Evolutionary conservation across 2,797 vertebrate genomes (phyloP).

Genomic region (Peromyscus aztecus): DNA sequence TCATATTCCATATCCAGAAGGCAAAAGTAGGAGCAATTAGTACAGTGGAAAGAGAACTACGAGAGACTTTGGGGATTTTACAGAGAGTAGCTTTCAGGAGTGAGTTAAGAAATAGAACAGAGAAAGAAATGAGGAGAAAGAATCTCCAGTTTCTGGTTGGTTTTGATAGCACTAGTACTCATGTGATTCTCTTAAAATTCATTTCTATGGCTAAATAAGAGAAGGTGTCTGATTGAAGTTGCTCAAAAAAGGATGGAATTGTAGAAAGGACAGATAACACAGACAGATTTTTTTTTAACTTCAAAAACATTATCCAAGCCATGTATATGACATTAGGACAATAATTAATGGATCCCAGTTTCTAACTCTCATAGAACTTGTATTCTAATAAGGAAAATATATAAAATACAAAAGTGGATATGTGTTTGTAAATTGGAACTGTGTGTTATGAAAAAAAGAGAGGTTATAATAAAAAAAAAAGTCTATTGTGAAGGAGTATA

Average conservation of each 20-base stretch:
- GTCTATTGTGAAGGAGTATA: not conserved
- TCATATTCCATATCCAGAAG: not conserved
- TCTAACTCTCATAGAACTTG: not conserved
- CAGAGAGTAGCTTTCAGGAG: not conserved
- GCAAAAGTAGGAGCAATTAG: not conserved
- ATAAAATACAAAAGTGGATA: slow-evolving; percentile 2
- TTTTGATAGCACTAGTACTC: not conserved
- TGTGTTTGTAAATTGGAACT: slow-evolving; percentile 10
- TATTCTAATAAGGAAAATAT: not conserved
- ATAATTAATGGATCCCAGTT: not conserved
- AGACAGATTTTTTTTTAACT: not conserved
- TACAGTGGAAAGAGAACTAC: not conserved
- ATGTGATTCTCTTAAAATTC: not conserved
- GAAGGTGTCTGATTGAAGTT: not conserved
- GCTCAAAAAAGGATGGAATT: not conserved
- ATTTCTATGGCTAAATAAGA: not conserved
- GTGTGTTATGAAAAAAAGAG: not conserved
- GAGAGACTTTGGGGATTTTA: not conserved
- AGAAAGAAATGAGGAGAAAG: no score
- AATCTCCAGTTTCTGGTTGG: not conserved
- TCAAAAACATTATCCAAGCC: not conserved
- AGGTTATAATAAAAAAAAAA: not conserved
- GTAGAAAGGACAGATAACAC: not conserved
- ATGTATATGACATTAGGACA: not conserved
- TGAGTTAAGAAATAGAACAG: not conserved